Conservation (phyloP, 2,797 vertebrate species). For the Liasis olivaceus region DNA sequence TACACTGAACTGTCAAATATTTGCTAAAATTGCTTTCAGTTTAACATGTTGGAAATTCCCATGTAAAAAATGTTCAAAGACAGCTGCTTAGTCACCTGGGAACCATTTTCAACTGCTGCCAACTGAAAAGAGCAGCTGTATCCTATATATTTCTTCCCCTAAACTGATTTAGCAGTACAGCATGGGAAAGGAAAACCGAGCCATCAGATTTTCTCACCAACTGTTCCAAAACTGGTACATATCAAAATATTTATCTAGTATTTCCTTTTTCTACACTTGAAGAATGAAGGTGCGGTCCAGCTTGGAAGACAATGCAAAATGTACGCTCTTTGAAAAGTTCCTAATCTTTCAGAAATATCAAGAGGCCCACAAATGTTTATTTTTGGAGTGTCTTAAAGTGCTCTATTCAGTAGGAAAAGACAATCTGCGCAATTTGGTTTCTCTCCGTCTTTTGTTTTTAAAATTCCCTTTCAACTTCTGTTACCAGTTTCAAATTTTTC, state of each 20-base stretch:
- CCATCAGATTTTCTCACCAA: background rate
- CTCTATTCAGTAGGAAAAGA: background rate
- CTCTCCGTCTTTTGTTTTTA: background rate
- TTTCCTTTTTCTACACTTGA: background rate
- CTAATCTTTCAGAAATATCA: background rate
- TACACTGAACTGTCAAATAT: background rate
- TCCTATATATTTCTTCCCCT: background rate
- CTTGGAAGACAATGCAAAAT: background rate
- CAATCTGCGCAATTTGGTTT: background rate
- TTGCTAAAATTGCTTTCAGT: slow-evolving; percentile 17
- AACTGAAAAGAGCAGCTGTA: background rate
- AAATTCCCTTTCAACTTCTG: background rate
- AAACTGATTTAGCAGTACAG: background rate
- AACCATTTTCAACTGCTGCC: background rate
- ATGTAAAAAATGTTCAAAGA: slow-evolving; percentile 1
- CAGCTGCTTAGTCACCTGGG: slow-evolving; percentile 23
- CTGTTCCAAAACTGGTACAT: background rate
- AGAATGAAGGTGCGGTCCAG: background rate
- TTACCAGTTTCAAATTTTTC: background rate
- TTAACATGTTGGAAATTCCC: background rate
- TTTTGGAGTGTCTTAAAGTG: background rate
- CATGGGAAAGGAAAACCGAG: background rate
- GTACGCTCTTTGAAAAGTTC: background rate
- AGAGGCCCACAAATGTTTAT: background rate
- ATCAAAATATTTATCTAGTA: background rate